Evolutionary conservation across 2,113 vertebrate genomes (phyloP).

Genomic region (Hemiscyllium ocellatum): DNA sequence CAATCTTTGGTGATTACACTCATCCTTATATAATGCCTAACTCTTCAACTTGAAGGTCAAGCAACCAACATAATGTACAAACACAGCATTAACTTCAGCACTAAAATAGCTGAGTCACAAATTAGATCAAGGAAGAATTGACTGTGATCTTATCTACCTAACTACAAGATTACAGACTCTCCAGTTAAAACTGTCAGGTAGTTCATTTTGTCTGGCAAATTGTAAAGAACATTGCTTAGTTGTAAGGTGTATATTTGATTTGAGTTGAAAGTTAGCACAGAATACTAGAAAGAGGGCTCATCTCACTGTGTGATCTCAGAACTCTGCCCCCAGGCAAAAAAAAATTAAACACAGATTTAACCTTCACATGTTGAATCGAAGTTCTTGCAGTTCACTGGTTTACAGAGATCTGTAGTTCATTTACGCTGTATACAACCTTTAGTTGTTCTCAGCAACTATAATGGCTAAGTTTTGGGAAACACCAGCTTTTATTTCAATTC

Average conservation of each 20-base stretch:
- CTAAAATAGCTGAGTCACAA: not conserved
- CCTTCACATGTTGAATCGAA: not conserved
- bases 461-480: not conserved
- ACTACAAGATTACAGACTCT: not conserved
- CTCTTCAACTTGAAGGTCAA: not conserved
- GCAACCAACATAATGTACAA: not conserved
- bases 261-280: not conserved
- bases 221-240: not conserved
- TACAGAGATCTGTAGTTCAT: not conserved
- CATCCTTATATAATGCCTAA: not conserved
- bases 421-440: not conserved
- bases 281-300: not conserved
- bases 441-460: not conserved
- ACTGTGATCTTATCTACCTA: not conserved
- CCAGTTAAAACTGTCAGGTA: not conserved
- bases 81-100: not conserved
- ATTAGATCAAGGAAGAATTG: not conserved
- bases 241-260: not conserved
- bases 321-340: not conserved
- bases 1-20: not conserved
- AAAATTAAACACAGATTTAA: not conserved
- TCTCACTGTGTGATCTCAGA: not conserved
- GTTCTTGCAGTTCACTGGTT: not conserved
- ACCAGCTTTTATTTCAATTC: not conserved
- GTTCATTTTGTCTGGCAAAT: not conserved